These are phyloP conservation scores for Coregonus suidteri DNA, from an alignment of 2,797 vertebrate species.

Conservation along the genomic window DNA sequence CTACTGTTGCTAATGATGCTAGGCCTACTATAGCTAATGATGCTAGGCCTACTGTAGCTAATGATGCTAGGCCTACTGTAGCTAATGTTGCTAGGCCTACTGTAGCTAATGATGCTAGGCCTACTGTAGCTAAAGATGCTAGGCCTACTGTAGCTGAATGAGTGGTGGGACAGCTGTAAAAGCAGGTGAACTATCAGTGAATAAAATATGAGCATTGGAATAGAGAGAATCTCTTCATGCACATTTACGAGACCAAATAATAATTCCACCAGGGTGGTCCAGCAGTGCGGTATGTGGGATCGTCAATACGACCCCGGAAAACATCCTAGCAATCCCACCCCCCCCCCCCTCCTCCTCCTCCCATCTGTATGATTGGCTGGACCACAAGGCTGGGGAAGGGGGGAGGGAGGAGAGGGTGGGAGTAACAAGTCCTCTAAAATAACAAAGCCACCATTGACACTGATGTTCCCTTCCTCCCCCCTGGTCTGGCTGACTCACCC, in stretches of 20 bases:
- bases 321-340: slow-evolving; percentile 33
- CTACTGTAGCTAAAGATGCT: too few relatives aligned
- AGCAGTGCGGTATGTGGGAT: slow-evolving; percentile 46
- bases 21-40: too few relatives aligned
- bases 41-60: too few relatives aligned
- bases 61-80: too few relatives aligned
- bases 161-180: slow-evolving; percentile 10
- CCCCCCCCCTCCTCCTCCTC: slow-evolving; percentile 7
- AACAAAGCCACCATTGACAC: slow-evolving; percentile 48
- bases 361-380: slow-evolving; percentile 28
- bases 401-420: slow-evolving; percentile 15
- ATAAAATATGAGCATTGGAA: too few relatives aligned
- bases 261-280: slow-evolving; percentile 66
- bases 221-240: too few relatives aligned
- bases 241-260: too few relatives aligned
- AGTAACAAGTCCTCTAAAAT: slow-evolving; percentile 24
- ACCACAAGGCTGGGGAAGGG: slow-evolving; percentile 4
- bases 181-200: not conserved
- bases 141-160: too few relatives aligned
- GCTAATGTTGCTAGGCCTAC: too few relatives aligned
- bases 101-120: too few relatives aligned
- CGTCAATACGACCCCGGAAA: slow-evolving; percentile 52
- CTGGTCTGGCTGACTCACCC: slow-evolving; percentile 3
- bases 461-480: slow-evolving; percentile 15
- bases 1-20: too few relatives aligned